Percentiles rank a stretch among this genome's conserved stretches.
phyloP scores from a whole-genome alignment of 2,888 invertebrate genomes.

The Therioaphis trifolii region DNA sequence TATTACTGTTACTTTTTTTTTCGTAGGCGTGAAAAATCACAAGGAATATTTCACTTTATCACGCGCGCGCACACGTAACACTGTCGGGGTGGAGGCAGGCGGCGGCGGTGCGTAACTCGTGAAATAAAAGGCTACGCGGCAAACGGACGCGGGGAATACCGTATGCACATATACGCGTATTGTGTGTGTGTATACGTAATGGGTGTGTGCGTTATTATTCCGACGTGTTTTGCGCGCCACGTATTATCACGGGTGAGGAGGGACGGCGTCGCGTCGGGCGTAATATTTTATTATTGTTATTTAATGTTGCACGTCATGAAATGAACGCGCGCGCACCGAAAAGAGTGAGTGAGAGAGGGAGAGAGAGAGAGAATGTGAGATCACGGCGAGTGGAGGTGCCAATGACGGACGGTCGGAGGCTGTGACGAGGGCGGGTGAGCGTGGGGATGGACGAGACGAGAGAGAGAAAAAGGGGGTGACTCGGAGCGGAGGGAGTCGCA shows the following conservation, averaged over 20 bases:
- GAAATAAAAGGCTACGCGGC: conserved; percentile 43
- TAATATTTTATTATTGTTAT: conserved; percentile 62
- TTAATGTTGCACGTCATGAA: conserved; percentile 59
- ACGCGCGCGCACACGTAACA: too few species aligned
- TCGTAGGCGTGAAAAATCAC: conserved; percentile 50
- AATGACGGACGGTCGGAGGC: too few species aligned
- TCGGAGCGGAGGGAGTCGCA: conserved; percentile 42
- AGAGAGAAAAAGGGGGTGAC: conserved; percentile 29
- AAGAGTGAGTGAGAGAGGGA: too few species aligned
- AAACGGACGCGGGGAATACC: conserved; percentile 16
- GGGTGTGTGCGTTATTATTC: too few species aligned
- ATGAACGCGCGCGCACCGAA: conserved; percentile 32
- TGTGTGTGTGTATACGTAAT: neutral
- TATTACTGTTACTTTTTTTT: conserved; percentile 19
- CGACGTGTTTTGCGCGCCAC: too few species aligned
- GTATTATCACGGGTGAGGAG: too few species aligned
- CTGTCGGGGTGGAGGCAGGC: too few species aligned
- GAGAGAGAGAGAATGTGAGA: too few species aligned
- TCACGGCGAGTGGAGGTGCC: too few species aligned
- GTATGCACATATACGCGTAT: too few species aligned
- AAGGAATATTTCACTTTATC: conserved; percentile 59
- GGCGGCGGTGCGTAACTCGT: neutral
- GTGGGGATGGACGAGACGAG: too few species aligned
- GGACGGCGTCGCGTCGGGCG: neutral
- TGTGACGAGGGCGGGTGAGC: too few species aligned